These are phyloP conservation scores for Pentalonia nigronervosa DNA, from an alignment of 1,140 invertebrate genomes.

Conservation along the genomic window DNA sequence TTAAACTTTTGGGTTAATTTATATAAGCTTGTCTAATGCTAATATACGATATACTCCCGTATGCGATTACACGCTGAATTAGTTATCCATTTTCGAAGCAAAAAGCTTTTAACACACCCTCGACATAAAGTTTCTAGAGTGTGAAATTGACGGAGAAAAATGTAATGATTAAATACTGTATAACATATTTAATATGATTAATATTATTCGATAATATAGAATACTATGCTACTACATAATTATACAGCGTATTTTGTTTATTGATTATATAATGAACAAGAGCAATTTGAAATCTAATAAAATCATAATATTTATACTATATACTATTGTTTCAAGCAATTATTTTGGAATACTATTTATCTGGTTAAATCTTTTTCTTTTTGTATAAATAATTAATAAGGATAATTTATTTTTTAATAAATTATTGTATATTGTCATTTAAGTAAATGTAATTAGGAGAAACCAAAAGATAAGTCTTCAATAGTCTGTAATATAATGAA, in stretches of 20 bases:
- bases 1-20: conserved; percentile 31
- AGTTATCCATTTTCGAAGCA: conserved; percentile 11
- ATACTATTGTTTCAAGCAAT: neutral
- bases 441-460: neutral
- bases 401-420: neutral
- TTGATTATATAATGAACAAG: neutral
- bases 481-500: no score
- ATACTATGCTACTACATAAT: neutral
- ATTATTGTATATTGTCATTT: neutral
- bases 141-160: conserved; percentile 17
- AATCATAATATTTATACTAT: neutral
- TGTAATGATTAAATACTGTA: neutral
- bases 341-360: neutral
- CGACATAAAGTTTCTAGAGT: neutral
- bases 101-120: conserved; percentile 15
- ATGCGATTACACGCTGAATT: conserved; percentile 33
- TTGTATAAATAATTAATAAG: neutral
- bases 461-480: neutral
- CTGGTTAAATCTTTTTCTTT: neutral
- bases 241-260: neutral
- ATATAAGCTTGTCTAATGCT: conserved; percentile 20
- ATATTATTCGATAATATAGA: neutral
- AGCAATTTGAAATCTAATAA: neutral
- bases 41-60: neutral
- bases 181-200: neutral